Evolutionary conservation across 2,888 invertebrate genomes (phyloP), one percentile per base, ranked within the genome.

Genomic region (Sesia bembeciformis): DNA sequence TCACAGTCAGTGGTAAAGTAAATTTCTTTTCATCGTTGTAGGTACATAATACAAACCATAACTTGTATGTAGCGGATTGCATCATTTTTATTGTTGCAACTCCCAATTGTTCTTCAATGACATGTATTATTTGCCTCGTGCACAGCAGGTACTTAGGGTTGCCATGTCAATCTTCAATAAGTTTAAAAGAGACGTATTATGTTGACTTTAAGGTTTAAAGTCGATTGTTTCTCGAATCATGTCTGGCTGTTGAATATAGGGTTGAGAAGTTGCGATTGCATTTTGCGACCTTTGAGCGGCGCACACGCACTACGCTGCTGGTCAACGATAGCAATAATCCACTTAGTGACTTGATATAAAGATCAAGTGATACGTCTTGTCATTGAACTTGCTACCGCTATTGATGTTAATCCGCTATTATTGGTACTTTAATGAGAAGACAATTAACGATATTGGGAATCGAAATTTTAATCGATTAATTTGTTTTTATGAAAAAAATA

Each of bases 241-340:
- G 23, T 23, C 23, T 2, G 23, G 23, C 23, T 23, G 23, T 2
- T 23, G 23, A 23, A 2, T 23, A 23, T 23, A 23, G 23, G 23
- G 23, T 23, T 23, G 23, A 23, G 23, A 46, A 8, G 46, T 5
- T 8, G 4, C 58, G 58, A 60, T 69, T 72, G 70, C 70, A 70
- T 67, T n/a, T 69, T 54, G 56, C 68, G 78, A 82, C 78, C 82
- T 84, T 76, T 78, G 76, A 67, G 69, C 67, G 63, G 67, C 63
- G 68, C 63, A 60, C 63, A 66, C 70, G 68, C 74, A 71, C 59
- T 60, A 65, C 64, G 59, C 54, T 59, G 64, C 62, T 72, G 72
- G 60, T 70, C 69, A 63, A 58, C 63, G 82, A 84, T 84, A 82
- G 76, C 78, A 50, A 74, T 66, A 65, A 61, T 68, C 68, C 70